These are phyloP conservation scores for Caenorhabditis wallacei DNA, from an alignment of 2,888 invertebrate species.

Conservation along the genomic window DNA sequence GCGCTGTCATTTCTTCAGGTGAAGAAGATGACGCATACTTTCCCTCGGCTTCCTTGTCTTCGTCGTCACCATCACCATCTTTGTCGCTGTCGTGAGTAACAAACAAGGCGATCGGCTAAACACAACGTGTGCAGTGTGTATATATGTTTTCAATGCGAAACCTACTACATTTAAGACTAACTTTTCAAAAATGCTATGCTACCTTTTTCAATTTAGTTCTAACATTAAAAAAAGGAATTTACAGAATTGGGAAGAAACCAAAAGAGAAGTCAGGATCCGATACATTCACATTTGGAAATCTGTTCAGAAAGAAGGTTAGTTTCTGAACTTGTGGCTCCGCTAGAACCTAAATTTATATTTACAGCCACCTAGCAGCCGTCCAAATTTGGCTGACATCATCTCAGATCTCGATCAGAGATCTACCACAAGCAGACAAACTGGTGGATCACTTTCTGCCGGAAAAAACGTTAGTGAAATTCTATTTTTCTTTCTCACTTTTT, in stretches of 20 bases:
- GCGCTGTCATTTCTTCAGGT: conserved; percentile 7
- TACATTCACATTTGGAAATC: conserved; percentile 66
- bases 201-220: background rate
- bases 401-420: conserved; percentile 62
- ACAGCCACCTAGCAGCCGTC: conserved; percentile 37
- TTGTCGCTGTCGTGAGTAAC: conserved; percentile 48
- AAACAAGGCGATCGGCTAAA: background rate
- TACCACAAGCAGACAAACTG: conserved; percentile 33
- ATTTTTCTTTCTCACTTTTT: background rate
- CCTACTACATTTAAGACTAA: background rate
- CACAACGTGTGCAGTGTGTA: conserved; percentile 1
- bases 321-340: background rate
- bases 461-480: conserved; percentile 41
- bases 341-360: too few species aligned
- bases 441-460: conserved; percentile 30
- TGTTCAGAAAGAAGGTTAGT: conserved; percentile 64
- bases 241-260: conserved; percentile 56
- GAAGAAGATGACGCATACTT: conserved; percentile 38
- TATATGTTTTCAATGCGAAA: background rate
- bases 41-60: conserved; percentile 23
- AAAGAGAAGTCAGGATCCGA: conserved; percentile 68
- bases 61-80: conserved; percentile 24
- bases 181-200: background rate
- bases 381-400: conserved; percentile 63
- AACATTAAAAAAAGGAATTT: background rate